phyloP scores from a whole-genome alignment of 2,888 invertebrate species.

The Sinopyrophorus schimmeli region DNA sequence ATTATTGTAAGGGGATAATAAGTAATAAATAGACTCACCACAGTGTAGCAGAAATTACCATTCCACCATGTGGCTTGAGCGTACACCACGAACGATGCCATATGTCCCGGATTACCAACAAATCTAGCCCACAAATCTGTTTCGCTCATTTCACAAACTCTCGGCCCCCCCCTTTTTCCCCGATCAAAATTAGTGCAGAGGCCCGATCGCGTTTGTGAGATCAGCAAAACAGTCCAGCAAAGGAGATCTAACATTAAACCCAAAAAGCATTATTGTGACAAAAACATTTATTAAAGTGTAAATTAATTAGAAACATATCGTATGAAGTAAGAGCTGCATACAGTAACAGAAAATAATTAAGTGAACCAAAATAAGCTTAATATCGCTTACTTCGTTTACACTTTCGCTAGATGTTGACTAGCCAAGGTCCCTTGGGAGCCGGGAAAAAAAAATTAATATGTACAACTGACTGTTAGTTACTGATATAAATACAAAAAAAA shows the following conservation, averaged over 20 bases:
- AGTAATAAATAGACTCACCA: constrained; percentile 56
- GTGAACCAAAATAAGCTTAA: constrained; percentile 35
- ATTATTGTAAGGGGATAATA: constrained; percentile 45
- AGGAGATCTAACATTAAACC: constrained; percentile 56
- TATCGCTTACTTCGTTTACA: constrained; percentile 29
- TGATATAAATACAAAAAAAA: too few species aligned
- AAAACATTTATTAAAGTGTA: constrained; percentile 57
- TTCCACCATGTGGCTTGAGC: constrained; percentile 53
- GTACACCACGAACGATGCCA: constrained; percentile 55
- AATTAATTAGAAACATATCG: constrained; percentile 37
- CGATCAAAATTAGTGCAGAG: background rate
- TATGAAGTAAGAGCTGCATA: constrained; percentile 42
- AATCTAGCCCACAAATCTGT: constrained; percentile 51
- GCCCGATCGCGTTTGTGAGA: constrained; percentile 8
- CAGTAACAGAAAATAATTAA: constrained; percentile 38
- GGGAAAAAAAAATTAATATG: too few species aligned
- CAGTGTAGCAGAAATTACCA: constrained; percentile 55
- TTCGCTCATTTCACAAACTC: constrained; percentile 42
- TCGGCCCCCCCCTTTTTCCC: constrained; percentile 1
- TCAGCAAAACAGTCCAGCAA: constrained; percentile 42
- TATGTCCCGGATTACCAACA: constrained; percentile 53
- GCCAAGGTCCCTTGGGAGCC: constrained; percentile 10
- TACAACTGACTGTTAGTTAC: constrained; percentile 8
- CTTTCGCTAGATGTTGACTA: constrained; percentile 38
- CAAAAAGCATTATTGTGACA: constrained; percentile 57